A percentile compares a stretch with the other conserved stretches of the same genome.
Conservation (phyloP, 2,888 invertebrate genomes). For the Drosophila recens region DNA sequence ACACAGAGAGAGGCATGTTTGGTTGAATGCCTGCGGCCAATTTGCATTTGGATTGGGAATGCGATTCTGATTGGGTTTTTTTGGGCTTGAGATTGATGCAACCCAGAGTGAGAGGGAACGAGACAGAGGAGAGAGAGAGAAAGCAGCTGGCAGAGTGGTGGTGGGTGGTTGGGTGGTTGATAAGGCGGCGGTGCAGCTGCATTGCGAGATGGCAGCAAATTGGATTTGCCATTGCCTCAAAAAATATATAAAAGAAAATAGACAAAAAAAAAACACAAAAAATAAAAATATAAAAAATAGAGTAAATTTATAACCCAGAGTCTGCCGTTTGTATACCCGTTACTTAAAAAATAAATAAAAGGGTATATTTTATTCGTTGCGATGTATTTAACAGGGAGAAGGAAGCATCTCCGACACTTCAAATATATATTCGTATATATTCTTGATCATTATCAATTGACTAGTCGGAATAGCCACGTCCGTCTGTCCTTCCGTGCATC, state of each 20-base stretch:
- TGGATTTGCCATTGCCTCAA: slow-evolving; percentile 51
- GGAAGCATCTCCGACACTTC: too few species aligned
- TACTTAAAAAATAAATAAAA: too few species aligned
- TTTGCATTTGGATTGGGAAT: slow-evolving; percentile 65
- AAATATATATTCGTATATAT: too few species aligned
- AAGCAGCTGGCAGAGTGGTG: neutral
- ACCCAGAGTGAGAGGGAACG: neutral
- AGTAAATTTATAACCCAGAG: slow-evolving; percentile 29
- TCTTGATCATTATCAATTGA: too few species aligned
- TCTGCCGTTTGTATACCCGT: neutral
- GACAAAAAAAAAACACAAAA: neutral
- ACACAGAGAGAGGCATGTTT: slow-evolving; percentile 17
- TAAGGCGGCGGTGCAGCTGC: slow-evolving; percentile 39
- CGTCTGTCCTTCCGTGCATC: too few species aligned
- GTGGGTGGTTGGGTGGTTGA: neutral
- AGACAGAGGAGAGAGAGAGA: neutral
- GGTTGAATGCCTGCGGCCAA: slow-evolving; percentile 72
- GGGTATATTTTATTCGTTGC: too few species aligned
- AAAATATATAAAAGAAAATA: slow-evolving; percentile 11
- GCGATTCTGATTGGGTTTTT: slow-evolving; percentile 51
- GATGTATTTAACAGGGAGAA: too few species aligned
- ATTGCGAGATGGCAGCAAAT: slow-evolving; percentile 69
- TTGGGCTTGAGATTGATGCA: slow-evolving; percentile 19
- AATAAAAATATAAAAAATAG: slow-evolving; percentile 25
- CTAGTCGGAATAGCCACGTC: too few species aligned